These are phyloP conservation scores for Thumatha senex DNA, from an alignment of 2,888 invertebrate genomes.

Conservation along the genomic window DNA sequence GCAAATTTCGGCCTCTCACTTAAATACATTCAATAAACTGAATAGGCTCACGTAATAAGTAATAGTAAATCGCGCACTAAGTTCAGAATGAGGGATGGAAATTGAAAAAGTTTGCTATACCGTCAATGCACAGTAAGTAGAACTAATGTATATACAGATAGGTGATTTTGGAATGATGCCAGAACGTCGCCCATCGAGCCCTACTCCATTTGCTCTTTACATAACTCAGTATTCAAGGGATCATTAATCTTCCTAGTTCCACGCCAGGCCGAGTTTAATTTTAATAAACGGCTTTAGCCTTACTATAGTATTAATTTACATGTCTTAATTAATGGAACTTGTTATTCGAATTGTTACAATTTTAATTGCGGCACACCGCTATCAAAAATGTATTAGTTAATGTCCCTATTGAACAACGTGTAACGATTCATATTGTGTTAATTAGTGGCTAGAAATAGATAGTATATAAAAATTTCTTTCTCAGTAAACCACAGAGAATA, in stretches of 20 bases:
- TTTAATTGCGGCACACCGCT: conserved; percentile 45
- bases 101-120: conserved; percentile 39
- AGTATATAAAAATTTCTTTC: too few relatives aligned
- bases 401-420: conserved; percentile 18
- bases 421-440: conserved; percentile 6
- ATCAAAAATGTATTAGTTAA: conserved; percentile 39
- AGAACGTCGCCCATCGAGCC: conserved; percentile 70
- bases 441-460: conserved; percentile 8
- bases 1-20: neutral
- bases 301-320: conserved; percentile 73
- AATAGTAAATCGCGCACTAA: conserved; percentile 19
- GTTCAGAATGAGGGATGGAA: conserved; percentile 42
- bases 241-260: conserved; percentile 82
- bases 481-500: too few relatives aligned
- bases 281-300: conserved; percentile 79
- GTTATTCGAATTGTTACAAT: conserved; percentile 50
- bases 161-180: conserved; percentile 80
- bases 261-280: conserved; percentile 79
- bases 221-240: conserved; percentile 81
- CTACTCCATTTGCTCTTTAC: conserved; percentile 80
- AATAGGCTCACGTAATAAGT: conserved; percentile 14
- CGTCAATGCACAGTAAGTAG: conserved; percentile 46
- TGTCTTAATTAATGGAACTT: conserved; percentile 65
- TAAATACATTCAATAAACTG: conserved; percentile 8
- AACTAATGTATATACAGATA: conserved; percentile 57